Evolutionary conservation across 2,113 vertebrate genomes (phyloP), one percentile per base, ranked within the genome.

Genomic region (Pogona vitticeps): DNA sequence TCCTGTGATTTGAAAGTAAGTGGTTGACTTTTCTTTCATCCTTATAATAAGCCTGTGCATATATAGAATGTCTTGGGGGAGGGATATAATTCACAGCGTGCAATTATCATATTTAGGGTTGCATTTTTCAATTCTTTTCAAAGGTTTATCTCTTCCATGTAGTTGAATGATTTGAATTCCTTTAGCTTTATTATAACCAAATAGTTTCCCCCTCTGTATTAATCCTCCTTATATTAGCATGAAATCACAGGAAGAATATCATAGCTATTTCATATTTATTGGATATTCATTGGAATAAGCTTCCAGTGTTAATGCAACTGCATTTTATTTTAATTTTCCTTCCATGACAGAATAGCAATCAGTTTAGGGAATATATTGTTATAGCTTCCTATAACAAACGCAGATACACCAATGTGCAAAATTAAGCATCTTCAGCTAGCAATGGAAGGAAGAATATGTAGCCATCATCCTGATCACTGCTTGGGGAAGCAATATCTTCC

Each of bases 211-310:
- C 61, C 21, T 91, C 65, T 72, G 85, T 91, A 93, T 89, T 96
- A 96, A 97, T 96, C 93, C 93, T 93, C 84, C 93, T 94, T 95
- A 94, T 42, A 89, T 92, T 94, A 89, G 86, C 84, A 95, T 88
- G 89, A 95, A 96, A 90, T 93, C 90, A 94, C 87, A 90, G 76
- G 88, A 94, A 92, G 92, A 92, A 86, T 93, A 95, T 92, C 90
- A 91, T 70, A 92, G 89, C 80, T 87, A 91, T 94, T 95, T 92
- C 91, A 76, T 56, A 73, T 95, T 95, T 94, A 92, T 91, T 95
- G 89, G 90, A 94, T 93, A 91, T 91, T 91, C 21, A 59, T 61
- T 61, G 78, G 90, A 86, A 88, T 94, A 92, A 95, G 82, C 77
- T 31, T 58, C 90, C 81, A 82, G 88, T 86, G 94, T 91, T 93